Conservation (phyloP, 1,140 invertebrate genomes). For the Aphelenchoides avenae region DNA sequence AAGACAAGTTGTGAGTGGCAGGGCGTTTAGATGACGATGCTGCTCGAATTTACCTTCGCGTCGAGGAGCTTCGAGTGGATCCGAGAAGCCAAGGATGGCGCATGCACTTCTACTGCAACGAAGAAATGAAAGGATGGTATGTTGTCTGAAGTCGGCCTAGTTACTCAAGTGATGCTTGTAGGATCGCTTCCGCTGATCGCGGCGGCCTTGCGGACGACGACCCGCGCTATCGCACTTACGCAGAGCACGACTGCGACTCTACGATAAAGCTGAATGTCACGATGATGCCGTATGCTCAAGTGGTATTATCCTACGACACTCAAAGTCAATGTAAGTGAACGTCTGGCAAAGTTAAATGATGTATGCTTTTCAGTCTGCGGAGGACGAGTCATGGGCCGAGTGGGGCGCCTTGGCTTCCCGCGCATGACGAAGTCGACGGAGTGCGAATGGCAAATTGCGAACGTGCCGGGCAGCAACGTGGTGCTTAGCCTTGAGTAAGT, state of each 20-base stretch:
- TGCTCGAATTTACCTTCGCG: conserved; percentile 2
- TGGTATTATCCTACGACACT: conserved; percentile 26
- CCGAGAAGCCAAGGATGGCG: no score
- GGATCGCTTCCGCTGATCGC: background rate
- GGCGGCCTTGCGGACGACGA: background rate
- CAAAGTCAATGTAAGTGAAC: conserved; percentile 24
- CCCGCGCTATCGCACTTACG: no score
- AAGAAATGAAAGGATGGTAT: background rate
- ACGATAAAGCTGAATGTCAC: background rate
- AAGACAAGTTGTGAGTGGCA: conserved; percentile 1
- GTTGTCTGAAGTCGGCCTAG: background rate
- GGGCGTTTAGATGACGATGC: conserved; percentile 3
- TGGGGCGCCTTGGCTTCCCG: conserved; percentile 11
- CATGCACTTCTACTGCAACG: background rate
- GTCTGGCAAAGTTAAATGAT: background rate
- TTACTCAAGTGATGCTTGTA: background rate
- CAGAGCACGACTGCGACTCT: conserved; percentile 8
- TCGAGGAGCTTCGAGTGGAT: no score
- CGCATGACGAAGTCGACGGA: conserved; percentile 16
- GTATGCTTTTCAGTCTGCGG: conserved; percentile 33
- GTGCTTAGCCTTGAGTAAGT: conserved; percentile 11
- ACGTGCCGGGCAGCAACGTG: conserved; percentile 22
- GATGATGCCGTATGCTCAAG: background rate
- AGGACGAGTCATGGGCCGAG: conserved; percentile 5
- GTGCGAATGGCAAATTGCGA: conserved; percentile 30